Conservation (phyloP, 1,140 invertebrate genomes). For the Drosophila carrolli region DNA sequence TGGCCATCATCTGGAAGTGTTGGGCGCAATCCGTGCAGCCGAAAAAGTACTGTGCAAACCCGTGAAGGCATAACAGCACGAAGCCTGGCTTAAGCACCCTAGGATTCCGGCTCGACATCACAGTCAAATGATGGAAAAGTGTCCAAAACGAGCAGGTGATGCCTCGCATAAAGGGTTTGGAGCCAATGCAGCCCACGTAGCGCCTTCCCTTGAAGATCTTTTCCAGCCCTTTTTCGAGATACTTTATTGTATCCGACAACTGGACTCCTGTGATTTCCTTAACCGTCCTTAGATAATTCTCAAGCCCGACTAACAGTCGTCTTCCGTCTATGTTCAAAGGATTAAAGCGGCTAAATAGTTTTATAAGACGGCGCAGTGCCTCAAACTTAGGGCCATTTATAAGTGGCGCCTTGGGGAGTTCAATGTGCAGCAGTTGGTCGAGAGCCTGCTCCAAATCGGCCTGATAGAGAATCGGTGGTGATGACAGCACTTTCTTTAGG, state of each 20-base stretch:
- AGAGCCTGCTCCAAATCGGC: conserved; percentile 54
- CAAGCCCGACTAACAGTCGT: conserved; percentile 9
- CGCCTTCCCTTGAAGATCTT: conserved; percentile 85
- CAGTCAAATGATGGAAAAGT: conserved; percentile 95
- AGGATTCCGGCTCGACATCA: conserved; percentile 88
- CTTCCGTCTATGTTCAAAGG: conserved; percentile 18
- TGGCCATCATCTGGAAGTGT: conserved; percentile 93
- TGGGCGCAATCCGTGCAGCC: conserved; percentile 94
- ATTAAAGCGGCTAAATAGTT: conserved; percentile 11
- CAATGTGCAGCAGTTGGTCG: conserved; percentile 43
- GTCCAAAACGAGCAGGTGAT: conserved; percentile 87
- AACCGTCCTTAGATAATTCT: background rate
- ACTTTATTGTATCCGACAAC: background rate
- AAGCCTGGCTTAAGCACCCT: conserved; percentile 84
- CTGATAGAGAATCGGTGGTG: conserved; percentile 24
- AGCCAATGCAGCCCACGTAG: conserved; percentile 88
- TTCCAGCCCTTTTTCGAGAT: conserved; percentile 7
- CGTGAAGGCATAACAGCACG: conserved; percentile 91
- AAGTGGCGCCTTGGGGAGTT: conserved; percentile 34
- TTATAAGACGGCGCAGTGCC: conserved; percentile 20
- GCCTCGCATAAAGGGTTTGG: conserved; percentile 88
- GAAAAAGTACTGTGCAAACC: conserved; percentile 96
- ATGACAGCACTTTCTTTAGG: conserved; percentile 14
- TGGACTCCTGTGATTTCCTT: background rate
- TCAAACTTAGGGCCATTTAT: conserved; percentile 17